phyloP scores from a whole-genome alignment of 2,797 vertebrate species.

The Manis crassicaudata region DNA sequence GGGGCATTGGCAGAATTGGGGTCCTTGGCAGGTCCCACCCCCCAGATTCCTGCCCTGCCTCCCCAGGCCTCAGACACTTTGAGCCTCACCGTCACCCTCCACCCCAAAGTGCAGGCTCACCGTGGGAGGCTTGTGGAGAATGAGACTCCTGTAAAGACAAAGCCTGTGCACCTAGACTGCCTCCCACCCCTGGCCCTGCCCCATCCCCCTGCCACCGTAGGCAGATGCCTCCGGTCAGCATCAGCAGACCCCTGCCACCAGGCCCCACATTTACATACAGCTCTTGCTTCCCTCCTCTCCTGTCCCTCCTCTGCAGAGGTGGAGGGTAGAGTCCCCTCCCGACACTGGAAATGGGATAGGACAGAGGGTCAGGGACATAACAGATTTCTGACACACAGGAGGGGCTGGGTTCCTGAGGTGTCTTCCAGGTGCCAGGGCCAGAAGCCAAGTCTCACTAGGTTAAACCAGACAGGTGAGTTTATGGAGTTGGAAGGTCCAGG shows the following conservation, averaged over 20 bases:
- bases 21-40: neutral
- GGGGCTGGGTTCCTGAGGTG: neutral
- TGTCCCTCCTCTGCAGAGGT: neutral
- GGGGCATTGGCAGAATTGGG: neutral
- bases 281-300: neutral
- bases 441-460: neutral
- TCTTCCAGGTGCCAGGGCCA: neutral
- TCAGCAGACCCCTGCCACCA: no score
- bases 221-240: neutral
- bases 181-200: no score
- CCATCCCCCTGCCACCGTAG: neutral
- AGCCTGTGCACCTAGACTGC: neutral
- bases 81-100: no score
- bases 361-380: neutral
- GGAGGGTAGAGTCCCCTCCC: neutral
- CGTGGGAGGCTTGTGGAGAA: neutral
- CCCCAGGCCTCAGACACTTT: neutral
- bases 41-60: neutral
- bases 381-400: neutral
- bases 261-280: no score
- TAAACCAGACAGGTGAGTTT: neutral
- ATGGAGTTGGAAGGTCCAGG: neutral
- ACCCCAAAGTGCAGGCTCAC: neutral
- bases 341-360: neutral
- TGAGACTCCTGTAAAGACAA: neutral